Conservation (phyloP, 2,888 invertebrate genomes). For the Buathra laborator region DNA sequence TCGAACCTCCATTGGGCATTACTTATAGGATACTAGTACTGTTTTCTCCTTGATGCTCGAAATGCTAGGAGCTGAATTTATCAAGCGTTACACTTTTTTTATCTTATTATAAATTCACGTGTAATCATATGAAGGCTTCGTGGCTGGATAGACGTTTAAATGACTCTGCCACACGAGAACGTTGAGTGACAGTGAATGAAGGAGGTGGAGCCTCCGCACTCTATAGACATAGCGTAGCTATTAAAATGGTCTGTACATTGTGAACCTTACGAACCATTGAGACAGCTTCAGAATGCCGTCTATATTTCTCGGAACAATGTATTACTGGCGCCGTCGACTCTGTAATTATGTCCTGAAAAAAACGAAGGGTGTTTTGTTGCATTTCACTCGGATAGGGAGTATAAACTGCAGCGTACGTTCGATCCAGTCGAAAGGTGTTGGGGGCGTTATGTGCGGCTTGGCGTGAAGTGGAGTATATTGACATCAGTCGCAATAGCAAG, state of each 20-base stretch:
- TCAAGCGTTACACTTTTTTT: background rate
- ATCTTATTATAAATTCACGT: background rate
- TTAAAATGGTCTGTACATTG: too few species aligned
- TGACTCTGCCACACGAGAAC: background rate
- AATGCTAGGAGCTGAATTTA: background rate
- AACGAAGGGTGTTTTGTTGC: background rate
- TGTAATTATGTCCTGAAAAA: background rate
- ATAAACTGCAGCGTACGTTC: background rate
- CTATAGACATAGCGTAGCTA: background rate
- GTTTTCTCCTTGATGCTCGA: background rate
- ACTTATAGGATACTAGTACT: background rate
- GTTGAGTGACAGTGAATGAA: background rate
- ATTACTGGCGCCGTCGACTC: background rate
- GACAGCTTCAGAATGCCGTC: background rate
- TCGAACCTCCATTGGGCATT: conserved; percentile 9
- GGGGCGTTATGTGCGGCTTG: too few species aligned
- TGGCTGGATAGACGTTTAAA: conserved; percentile 6
- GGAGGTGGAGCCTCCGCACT: background rate
- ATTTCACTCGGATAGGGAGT: background rate
- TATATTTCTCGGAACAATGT: background rate
- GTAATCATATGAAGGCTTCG: background rate
- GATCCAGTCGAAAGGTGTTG: background rate
- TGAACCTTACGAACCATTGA: background rate
- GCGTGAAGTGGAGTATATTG: too few species aligned
- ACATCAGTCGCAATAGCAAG: too few species aligned